phyloP scores from a whole-genome alignment of 2,113 vertebrate species.

The Kobus ellipsiprymnus region DNA sequence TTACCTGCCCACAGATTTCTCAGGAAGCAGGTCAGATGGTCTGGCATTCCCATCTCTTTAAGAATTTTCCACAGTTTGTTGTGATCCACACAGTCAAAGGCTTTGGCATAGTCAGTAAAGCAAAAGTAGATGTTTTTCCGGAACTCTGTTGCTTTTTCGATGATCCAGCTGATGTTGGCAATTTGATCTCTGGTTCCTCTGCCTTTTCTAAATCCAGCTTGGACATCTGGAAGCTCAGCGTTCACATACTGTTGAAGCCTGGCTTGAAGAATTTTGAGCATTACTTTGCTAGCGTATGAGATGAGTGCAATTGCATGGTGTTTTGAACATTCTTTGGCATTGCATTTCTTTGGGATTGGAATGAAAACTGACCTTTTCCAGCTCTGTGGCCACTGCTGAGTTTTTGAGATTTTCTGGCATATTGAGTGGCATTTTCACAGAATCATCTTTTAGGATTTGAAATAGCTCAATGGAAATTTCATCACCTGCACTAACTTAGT shows the following conservation, averaged over 20 bases:
- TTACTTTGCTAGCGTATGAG: background rate
- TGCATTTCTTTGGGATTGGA: background rate
- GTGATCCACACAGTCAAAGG: background rate
- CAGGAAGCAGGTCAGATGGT: background rate
- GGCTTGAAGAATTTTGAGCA: background rate
- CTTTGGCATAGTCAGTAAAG: background rate
- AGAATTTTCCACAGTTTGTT: background rate
- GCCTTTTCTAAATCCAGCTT: background rate
- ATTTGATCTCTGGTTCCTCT: background rate
- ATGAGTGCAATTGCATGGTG: background rate
- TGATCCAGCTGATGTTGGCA: background rate
- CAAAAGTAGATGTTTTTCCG: background rate
- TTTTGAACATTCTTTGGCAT: background rate
- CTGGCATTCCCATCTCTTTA: background rate
- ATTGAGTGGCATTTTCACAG: background rate
- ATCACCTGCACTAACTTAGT: background rate
- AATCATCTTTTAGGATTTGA: background rate
- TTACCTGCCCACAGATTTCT: background rate
- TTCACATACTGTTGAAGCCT: background rate
- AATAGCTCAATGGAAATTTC: background rate
- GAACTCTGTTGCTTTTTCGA: background rate
- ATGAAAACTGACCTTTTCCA: background rate
- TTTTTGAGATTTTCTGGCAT: background rate
- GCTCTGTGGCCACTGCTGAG: background rate
- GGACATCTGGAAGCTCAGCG: background rate